phyloP scores from a whole-genome alignment of 2,797 vertebrate species.

The Microctenopoma lineatum region DNA sequence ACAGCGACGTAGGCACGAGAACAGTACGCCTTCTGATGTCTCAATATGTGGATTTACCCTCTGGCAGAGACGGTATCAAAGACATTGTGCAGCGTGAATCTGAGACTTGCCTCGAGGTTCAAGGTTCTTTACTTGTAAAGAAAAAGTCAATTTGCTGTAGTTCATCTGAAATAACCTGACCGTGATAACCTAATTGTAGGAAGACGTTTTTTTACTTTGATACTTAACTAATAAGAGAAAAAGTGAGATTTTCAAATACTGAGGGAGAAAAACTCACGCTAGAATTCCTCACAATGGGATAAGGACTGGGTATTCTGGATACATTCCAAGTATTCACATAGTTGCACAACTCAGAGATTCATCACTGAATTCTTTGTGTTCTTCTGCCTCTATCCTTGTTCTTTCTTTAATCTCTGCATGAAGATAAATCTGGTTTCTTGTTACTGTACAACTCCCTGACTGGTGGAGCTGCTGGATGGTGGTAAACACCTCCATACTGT shows the following conservation, averaged over 20 bases:
- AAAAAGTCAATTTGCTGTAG: conserved; percentile 1
- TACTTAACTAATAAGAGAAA: not conserved
- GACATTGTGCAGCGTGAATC: not conserved
- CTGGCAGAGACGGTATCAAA: conserved; percentile 8
- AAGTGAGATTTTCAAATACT: not conserved
- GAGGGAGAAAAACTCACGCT: not conserved
- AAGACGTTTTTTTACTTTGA: not conserved
- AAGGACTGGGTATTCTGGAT: no score
- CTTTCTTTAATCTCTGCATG: no score
- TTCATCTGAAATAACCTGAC: not conserved
- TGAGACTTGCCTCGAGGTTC: not conserved
- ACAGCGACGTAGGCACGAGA: conserved; percentile 39
- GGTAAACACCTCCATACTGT: no score
- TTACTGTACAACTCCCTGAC: not conserved
- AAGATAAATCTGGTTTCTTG: not conserved
- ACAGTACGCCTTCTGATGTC: conserved; percentile 29
- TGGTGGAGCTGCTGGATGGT: no score
- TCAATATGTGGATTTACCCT: conserved; percentile 36
- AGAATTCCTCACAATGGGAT: no score
- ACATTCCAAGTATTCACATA: no score
- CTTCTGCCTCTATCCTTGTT: no score
- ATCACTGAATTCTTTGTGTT: no score
- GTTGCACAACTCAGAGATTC: no score
- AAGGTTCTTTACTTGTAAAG: not conserved
- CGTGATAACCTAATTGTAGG: not conserved